Evolutionary conservation across 2,113 vertebrate genomes (phyloP).

Genomic region (Glareola pratincola): DNA sequence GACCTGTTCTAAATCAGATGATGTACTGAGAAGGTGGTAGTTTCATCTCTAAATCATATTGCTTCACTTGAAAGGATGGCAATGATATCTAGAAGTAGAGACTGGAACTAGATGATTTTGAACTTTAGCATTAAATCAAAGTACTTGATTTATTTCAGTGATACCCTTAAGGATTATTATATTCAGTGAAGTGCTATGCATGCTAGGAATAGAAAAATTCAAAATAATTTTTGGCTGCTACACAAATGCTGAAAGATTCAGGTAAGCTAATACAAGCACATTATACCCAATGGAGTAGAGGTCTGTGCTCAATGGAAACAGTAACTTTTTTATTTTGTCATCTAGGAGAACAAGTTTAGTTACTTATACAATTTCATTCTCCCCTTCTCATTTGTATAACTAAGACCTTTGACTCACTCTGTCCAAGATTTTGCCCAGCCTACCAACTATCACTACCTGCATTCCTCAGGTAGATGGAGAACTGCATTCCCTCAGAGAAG

Average conservation of each 20-base stretch:
- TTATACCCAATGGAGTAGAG: neutral
- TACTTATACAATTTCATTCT: neutral
- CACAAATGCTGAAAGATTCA: neutral
- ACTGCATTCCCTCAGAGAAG: neutral
- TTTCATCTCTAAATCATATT: conserved; percentile 23
- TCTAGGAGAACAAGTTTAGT: neutral
- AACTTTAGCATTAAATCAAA: conserved; percentile 52
- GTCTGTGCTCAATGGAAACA: neutral
- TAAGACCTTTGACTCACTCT: neutral
- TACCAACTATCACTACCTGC: neutral
- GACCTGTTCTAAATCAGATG: conserved; percentile 27
- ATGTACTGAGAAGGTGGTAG: neutral
- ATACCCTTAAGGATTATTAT: neutral
- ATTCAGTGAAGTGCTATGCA: neutral
- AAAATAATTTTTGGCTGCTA: neutral
- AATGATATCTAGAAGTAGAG: neutral
- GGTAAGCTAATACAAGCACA: neutral
- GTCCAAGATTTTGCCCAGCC: neutral
- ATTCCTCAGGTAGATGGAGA: neutral
- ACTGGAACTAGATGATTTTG: conserved; percentile 20
- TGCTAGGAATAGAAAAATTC: neutral
- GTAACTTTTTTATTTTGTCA: neutral
- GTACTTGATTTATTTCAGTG: conserved; percentile 33
- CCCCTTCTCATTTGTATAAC: neutral
- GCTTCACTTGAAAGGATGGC: conserved; percentile 15